Evolutionary conservation across 2,888 invertebrate genomes (phyloP).

Genomic region (Patella depressa): DNA sequence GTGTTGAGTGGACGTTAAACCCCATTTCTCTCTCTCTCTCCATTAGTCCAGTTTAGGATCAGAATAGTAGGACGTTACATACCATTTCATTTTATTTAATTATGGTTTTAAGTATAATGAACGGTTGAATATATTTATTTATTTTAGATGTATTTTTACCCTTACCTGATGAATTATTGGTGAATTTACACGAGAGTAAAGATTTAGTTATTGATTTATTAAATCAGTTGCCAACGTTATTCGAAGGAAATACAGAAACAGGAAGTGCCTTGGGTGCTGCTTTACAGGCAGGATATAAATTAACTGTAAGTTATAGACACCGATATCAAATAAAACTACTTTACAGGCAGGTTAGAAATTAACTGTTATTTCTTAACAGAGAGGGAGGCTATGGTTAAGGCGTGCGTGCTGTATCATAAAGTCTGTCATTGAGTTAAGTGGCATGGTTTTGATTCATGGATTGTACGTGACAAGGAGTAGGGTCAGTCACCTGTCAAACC

Average conservation of each 20-base stretch:
- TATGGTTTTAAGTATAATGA: too few relatives aligned
- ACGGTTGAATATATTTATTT: neutral
- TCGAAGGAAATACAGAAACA: conserved; percentile 78
- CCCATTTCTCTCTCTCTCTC: too few relatives aligned
- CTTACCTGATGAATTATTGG: conserved; percentile 90
- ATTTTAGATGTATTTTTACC: conserved; percentile 91
- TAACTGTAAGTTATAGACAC: conserved; percentile 78
- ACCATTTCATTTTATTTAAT: too few relatives aligned
- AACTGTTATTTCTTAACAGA: conserved; percentile 76
- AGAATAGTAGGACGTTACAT: too few relatives aligned
- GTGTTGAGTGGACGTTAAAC: too few relatives aligned
- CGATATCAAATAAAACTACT: conserved; percentile 75
- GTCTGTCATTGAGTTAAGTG: too few relatives aligned
- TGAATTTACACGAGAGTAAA: conserved; percentile 89
- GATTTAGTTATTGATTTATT: conserved; percentile 74
- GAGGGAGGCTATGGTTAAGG: too few relatives aligned
- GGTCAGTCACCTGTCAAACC: too few relatives aligned
- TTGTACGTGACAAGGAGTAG: too few relatives aligned
- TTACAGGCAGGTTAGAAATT: conserved; percentile 92
- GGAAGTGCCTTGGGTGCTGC: conserved; percentile 93
- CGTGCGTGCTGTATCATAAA: too few relatives aligned
- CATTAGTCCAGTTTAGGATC: too few relatives aligned
- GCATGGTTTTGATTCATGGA: too few relatives aligned
- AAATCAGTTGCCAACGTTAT: conserved; percentile 83
- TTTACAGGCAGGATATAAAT: conserved; percentile 90